Evolutionary conservation across 37 sponge, comb jelly and placozoan genomes (phyloP).

Genomic region (Oscarella lobularis): DNA sequence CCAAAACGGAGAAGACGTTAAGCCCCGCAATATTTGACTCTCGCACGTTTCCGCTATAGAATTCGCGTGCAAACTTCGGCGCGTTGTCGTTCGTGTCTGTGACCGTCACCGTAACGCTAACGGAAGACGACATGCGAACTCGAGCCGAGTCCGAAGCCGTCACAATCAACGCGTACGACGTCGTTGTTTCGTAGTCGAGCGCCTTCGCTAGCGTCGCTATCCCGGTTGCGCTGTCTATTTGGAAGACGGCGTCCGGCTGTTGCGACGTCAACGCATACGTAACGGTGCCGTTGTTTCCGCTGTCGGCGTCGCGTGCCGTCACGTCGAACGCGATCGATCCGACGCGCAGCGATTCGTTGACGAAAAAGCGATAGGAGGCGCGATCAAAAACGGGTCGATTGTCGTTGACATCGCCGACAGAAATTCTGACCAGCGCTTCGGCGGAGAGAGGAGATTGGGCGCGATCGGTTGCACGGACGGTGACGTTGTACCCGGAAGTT

Average conservation of each 20-base stretch:
- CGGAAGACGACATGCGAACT: background rate
- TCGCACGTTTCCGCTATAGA: background rate
- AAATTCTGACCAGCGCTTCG: background rate
- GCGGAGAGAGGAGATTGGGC: background rate
- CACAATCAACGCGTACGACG: background rate
- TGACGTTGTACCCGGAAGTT: background rate
- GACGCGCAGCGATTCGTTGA: background rate
- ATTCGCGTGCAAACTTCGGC: background rate
- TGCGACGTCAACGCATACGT: background rate
- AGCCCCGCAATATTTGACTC: background rate
- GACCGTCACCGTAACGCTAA: background rate
- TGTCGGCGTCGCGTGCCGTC: background rate
- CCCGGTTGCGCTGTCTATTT: background rate
- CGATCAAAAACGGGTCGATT: background rate
- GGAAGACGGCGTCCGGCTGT: background rate
- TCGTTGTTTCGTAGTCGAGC: background rate
- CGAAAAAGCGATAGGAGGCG: background rate
- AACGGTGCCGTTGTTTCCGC: background rate
- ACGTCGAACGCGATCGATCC: background rate
- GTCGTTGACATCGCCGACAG: background rate
- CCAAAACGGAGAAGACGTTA: background rate
- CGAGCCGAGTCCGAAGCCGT: background rate
- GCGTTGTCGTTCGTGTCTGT: background rate
- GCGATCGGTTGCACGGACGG: background rate
- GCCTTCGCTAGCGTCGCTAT: background rate